These are phyloP conservation scores for Megaleporinus macrocephalus DNA, from an alignment of 2,113 vertebrate genomes.

Conservation along the genomic window DNA sequence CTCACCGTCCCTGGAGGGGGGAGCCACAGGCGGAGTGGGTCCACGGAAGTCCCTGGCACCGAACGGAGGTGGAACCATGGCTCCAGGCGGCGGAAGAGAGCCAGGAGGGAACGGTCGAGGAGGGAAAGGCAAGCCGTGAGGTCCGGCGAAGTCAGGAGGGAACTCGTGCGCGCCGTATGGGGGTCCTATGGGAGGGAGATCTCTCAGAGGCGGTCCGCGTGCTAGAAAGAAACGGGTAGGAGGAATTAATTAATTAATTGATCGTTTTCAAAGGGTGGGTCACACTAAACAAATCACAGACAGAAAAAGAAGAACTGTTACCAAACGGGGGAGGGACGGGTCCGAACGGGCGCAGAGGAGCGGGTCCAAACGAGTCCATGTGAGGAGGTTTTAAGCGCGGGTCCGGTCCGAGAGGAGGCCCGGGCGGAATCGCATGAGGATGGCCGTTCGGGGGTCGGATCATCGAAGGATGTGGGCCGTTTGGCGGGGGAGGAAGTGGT, in stretches of 20 bases:
- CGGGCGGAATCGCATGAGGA: constrained; percentile 42
- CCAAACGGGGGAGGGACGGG: constrained; percentile 73
- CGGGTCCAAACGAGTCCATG: constrained; percentile 57
- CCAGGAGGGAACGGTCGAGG: constrained; percentile 73
- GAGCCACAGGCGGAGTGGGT: constrained; percentile 64
- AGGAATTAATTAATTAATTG: not conserved
- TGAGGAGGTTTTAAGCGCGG: constrained; percentile 63
- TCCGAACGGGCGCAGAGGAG: constrained; percentile 70
- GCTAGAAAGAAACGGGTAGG: not conserved
- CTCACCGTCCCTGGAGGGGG: constrained; percentile 15
- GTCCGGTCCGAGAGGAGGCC: constrained; percentile 56
- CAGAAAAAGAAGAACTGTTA: constrained; percentile 43
- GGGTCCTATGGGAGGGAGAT: constrained; percentile 77
- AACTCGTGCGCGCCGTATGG: constrained; percentile 71
- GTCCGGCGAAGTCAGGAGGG: constrained; percentile 69
- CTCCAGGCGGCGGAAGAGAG: constrained; percentile 72
- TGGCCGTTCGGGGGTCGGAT: constrained; percentile 58
- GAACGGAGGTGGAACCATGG: constrained; percentile 68
- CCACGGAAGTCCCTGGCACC: constrained; percentile 73
- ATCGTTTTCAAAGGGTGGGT: too few species aligned
- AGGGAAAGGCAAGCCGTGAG: constrained; percentile 66
- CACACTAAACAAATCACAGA: too few species aligned
- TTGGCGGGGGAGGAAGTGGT: constrained; percentile 24
- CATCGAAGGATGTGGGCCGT: constrained; percentile 47
- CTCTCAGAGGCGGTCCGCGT: constrained; percentile 67